Base-by-base conservation (phyloP, 1,140 invertebrate species). In the Aleiodes sp. region DNA sequence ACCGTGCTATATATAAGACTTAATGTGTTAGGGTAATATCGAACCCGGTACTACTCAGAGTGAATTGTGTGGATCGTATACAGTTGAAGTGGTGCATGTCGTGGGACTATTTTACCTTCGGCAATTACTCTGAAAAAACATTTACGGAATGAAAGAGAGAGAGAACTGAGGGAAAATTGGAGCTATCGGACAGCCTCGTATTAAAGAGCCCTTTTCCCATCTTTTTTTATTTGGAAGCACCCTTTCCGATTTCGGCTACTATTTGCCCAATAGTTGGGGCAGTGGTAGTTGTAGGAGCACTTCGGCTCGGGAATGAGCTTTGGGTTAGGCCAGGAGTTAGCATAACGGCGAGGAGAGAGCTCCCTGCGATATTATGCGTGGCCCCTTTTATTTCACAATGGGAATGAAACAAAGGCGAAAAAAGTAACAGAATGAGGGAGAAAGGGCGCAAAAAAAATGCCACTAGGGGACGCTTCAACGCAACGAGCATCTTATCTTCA, bases 401-500 rank as follows among this genome's bases (percentile, higher is more conserved):
- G 4, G 16, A 52, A 26, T 39, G 59, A 26, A 62, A n/a, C 68
- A 71, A 80, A 78, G 52, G 73, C 72, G 75, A 79, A 82, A 81
- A 75, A 72, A 73, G 62, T 70, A 67, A 66, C 39, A 60, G 73
- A 79, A 70, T 33, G 37, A 61, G 46, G 39, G 74, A 62, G 65
- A 74, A 70, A 67, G 71, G 71, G 65, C 28, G 71, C 75, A 76
- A 82, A 76, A 76, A 76, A 73, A n/a, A n/a, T n/a, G n/a, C n/a
- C 80, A 75, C 80, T 78, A 72, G 76, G 82, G 82, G 83, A 85
- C 82, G 80, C 70, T 84, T 84, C 81, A 79, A 79, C 77, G 79
- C 81, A 83, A 85, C 82, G 82, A 85, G 79, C 81, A 77, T 78
- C 82, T 83, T 85, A 85, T 85, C 83, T 84, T 75, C 37, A 74